Base-by-base conservation (phyloP, 2,113 vertebrate species). In the Triplophysa tibetana region DNA sequence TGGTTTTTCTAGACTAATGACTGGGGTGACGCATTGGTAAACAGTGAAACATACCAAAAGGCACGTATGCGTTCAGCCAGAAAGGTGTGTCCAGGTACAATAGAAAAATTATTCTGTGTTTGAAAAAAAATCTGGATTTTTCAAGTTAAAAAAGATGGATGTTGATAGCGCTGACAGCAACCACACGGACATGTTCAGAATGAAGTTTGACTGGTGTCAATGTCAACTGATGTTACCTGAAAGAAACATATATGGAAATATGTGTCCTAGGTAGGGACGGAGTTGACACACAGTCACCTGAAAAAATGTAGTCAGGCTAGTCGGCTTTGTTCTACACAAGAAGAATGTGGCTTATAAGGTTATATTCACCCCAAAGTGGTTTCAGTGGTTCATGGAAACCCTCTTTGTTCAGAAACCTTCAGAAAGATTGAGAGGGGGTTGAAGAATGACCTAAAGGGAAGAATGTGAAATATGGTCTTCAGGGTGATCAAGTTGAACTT, bases 21-120 rank as follows among this genome's bases (percentile, higher is more conserved):
- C 45, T 63, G 23, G 73, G 0, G 73, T 50, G 73, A 16, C 58
- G 19, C 73, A n/a, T n/a, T 62, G n/a, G 41, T 75, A 75, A 75
- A 75, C 23, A 63, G 16, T 75, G 10, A 61, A 62, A 50, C 58
- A 26, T 21, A 23, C 23, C 58, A 63, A 23, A 8, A 63, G 41
- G 23, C 41, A 63, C 23, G 38, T 75, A 75, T 29, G 23, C 41
- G 63, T 48, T 2, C 61, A 38, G 26, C 16, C 19, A 43, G 33
- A 21, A 8, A 26, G 58, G 58, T 62, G 58, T 75, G 41, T 45
- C 38, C 3, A 10, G 60, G 41, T 63, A 23, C 23, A 63, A 50
- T 63, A 75, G 26, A 63, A 17, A n/a, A n/a, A 26, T 63, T 8
- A 10, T n/a, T 58, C 7, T 8, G 7, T 10, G n/a, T 8, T 58